These are phyloP conservation scores for Arothron firmamentum DNA, from an alignment of 2,113 vertebrate genomes.

Conservation along the genomic window DNA sequence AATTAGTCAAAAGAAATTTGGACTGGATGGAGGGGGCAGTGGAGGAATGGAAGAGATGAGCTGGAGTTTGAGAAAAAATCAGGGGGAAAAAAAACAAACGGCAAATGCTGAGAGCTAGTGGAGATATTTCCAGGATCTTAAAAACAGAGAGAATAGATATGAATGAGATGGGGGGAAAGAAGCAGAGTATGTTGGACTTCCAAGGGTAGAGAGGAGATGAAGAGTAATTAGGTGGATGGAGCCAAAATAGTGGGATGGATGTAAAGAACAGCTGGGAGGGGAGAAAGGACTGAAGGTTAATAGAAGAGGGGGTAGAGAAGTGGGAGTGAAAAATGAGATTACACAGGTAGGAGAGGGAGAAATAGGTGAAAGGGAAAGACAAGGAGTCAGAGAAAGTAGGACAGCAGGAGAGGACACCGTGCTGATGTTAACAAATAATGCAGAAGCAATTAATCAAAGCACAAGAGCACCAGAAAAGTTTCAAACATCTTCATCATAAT, in stretches of 20 bases:
- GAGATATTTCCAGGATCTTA: no score
- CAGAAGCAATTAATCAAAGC: background rate
- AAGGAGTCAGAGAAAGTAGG: conserved; percentile 26
- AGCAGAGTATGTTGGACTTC: conserved; percentile 6
- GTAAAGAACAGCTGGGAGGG: conserved; percentile 38
- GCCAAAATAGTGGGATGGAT: conserved; percentile 47
- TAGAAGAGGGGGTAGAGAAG: background rate
- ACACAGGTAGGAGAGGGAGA: background rate
- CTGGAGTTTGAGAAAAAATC: background rate
- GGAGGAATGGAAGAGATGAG: background rate
- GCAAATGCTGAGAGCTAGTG: no score
- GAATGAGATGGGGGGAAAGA: background rate
- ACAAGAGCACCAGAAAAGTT: background rate
- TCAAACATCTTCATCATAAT: background rate
- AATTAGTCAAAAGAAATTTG: conserved; percentile 56
- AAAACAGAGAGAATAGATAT: background rate
- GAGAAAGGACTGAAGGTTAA: conserved; percentile 21
- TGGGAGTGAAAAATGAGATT: conserved; percentile 1
- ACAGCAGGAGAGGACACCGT: background rate
- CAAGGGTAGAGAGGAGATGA: conserved; percentile 38
- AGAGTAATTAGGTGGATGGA: conserved; percentile 53
- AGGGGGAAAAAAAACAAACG: no score
- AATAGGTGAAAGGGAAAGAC: background rate
- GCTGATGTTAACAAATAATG: background rate
- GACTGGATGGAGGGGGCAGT: conserved; percentile 15